Conservation (phyloP, 2,113 vertebrate species). For the Pelobates fuscus region DNA sequence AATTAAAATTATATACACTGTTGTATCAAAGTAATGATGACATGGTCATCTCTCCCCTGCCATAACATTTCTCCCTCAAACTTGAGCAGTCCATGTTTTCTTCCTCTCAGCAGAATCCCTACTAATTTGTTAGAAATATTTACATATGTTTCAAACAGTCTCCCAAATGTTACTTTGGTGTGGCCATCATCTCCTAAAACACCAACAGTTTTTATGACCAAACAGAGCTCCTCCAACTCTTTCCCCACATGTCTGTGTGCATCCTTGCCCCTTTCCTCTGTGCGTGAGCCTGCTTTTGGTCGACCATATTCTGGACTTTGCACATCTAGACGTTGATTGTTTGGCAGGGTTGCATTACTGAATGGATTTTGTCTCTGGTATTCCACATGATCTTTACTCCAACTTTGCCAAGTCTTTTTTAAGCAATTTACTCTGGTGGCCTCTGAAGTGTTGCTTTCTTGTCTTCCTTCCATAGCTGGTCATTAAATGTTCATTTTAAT, state of each 20-base stretch:
- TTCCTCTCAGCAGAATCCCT: slow-evolving; percentile 81
- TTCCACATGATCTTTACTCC: slow-evolving; percentile 75
- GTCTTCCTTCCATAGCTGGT: background rate
- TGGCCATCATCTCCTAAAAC: slow-evolving; percentile 59
- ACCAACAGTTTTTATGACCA: slow-evolving; percentile 74
- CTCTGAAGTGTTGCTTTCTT: background rate
- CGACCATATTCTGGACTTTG: slow-evolving; percentile 75
- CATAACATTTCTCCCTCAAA: slow-evolving; percentile 93
- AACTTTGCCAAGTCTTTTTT: slow-evolving; percentile 82
- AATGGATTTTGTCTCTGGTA: slow-evolving; percentile 86
- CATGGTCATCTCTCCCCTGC: slow-evolving; percentile 84
- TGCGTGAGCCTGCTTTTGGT: slow-evolving; percentile 79
- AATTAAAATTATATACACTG: no score
- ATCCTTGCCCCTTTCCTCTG: slow-evolving; percentile 79
- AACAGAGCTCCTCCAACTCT: slow-evolving; percentile 80
- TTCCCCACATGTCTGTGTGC: slow-evolving; percentile 75
- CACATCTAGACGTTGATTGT: slow-evolving; percentile 32
- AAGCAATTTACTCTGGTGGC: slow-evolving; percentile 69
- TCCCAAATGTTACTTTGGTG: slow-evolving; percentile 72
- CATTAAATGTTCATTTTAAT: no score
- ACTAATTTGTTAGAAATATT: slow-evolving; percentile 89
- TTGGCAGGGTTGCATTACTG: slow-evolving; percentile 31
- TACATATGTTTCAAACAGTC: slow-evolving; percentile 83
- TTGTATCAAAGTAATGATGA: slow-evolving; percentile 77
- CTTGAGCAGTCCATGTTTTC: slow-evolving; percentile 79